phyloP scores from a whole-genome alignment of 1,140 invertebrate species.

The Ctenoplectra terminalis region DNA sequence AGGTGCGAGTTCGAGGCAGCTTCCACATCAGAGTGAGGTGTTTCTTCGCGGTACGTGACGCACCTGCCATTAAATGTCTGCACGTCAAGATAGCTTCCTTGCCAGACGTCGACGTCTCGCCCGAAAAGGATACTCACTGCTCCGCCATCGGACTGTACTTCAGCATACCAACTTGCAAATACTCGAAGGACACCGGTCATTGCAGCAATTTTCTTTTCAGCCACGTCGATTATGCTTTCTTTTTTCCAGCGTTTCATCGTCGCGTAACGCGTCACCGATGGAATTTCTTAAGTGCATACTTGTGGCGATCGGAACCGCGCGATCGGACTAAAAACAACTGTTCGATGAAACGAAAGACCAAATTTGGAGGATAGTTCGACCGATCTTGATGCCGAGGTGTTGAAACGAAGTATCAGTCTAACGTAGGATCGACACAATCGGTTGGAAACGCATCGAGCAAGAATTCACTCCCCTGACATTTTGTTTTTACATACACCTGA shows the following conservation, averaged over 20 bases:
- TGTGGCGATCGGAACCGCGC: background rate
- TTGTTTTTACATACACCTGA: background rate
- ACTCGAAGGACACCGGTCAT: constrained; percentile 17
- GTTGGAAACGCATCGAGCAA: background rate
- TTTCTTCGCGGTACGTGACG: constrained; percentile 67
- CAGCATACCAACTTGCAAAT: constrained; percentile 48
- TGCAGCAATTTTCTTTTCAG: constrained; percentile 17
- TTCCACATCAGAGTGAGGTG: constrained; percentile 61
- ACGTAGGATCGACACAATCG: too few species aligned
- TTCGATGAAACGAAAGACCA: background rate
- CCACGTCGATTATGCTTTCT: constrained; percentile 19
- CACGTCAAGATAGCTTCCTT: constrained; percentile 40
- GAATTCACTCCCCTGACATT: background rate
- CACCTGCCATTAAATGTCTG: constrained; percentile 59
- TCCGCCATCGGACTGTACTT: constrained; percentile 21
- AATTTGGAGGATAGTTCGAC: background rate
- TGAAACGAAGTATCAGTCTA: background rate
- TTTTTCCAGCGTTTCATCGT: background rate
- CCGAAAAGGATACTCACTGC: constrained; percentile 34
- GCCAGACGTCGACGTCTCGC: constrained; percentile 40
- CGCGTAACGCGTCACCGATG: background rate
- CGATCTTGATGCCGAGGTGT: background rate
- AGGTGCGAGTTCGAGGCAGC: constrained; percentile 58
- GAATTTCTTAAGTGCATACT: background rate
- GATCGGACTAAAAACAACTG: background rate